Conservation (phyloP, 2,888 invertebrate species). For the Aproaerema taeniolella region DNA sequence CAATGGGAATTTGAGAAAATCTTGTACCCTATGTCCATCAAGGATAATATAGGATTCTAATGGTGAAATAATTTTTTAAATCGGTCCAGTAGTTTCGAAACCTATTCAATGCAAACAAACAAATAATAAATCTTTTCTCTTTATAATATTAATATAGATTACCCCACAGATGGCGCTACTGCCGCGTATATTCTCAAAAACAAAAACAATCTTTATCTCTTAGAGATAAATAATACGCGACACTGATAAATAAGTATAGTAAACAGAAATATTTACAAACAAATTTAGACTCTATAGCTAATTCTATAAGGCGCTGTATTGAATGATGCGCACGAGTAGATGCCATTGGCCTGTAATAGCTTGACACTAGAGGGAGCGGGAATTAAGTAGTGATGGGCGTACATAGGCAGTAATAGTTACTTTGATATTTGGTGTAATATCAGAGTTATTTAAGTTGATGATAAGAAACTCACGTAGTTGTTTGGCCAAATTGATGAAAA, state of each 20-base stretch:
- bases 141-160: no score
- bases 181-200: no score
- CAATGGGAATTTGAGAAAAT: no score
- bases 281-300: constrained; percentile 1
- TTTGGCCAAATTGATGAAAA: not conserved
- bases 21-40: no score
- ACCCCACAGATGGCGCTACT: no score
- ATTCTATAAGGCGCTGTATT: not conserved
- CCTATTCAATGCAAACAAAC: not conserved
- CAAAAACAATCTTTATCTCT: not conserved
- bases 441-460: not conserved
- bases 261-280: constrained; percentile 6
- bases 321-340: constrained; percentile 6
- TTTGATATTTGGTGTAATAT: not conserved
- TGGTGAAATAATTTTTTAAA: no score
- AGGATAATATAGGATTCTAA: no score
- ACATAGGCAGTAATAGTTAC: not conserved
- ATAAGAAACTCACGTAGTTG: no score
- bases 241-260: constrained; percentile 5
- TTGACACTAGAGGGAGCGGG: constrained; percentile 14
- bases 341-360: constrained; percentile 19
- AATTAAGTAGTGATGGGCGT: constrained; percentile 16
- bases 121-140: not conserved
- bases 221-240: not conserved
- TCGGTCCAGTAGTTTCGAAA: no score